phyloP scores from a whole-genome alignment of 1,140 invertebrate species.

The Lasioglossum baleicum region DNA sequence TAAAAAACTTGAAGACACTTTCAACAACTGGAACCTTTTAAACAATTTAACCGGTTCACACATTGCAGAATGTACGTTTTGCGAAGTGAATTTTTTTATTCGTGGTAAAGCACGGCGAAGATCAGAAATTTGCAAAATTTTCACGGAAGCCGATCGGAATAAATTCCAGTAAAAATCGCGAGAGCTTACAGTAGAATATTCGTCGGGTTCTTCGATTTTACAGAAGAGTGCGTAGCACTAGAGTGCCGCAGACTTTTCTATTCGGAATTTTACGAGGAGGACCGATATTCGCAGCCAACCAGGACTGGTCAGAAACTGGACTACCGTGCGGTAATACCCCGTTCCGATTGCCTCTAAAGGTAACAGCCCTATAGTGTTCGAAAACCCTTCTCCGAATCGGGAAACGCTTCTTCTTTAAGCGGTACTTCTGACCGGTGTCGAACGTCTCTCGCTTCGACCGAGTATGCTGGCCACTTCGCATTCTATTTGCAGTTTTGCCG shows the following conservation, averaged over 20 bases:
- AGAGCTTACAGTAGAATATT: too few species aligned
- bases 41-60: too few species aligned
- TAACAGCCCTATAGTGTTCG: conserved; percentile 23
- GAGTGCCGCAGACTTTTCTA: background rate
- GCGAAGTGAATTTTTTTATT: too few species aligned
- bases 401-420: conserved; percentile 28
- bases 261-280: conserved; percentile 46
- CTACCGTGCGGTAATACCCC: conserved; percentile 49
- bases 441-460: background rate
- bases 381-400: too few species aligned
- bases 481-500: conserved; percentile 11
- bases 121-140: too few species aligned
- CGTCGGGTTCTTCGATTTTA: too few species aligned
- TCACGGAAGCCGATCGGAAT: too few species aligned
- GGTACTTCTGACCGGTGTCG: background rate
- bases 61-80: too few species aligned
- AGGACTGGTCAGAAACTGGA: conserved; percentile 54
- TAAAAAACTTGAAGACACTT: too few species aligned
- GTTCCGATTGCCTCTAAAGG: conserved; percentile 40
- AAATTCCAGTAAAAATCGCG: too few species aligned
- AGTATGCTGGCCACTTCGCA: background rate
- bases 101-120: too few species aligned
- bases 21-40: too few species aligned
- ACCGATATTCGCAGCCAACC: conserved; percentile 44
- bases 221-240: background rate